These are phyloP conservation scores for Selene dorsalis DNA, from an alignment of 2,797 vertebrate genomes.

Conservation along the genomic window DNA sequence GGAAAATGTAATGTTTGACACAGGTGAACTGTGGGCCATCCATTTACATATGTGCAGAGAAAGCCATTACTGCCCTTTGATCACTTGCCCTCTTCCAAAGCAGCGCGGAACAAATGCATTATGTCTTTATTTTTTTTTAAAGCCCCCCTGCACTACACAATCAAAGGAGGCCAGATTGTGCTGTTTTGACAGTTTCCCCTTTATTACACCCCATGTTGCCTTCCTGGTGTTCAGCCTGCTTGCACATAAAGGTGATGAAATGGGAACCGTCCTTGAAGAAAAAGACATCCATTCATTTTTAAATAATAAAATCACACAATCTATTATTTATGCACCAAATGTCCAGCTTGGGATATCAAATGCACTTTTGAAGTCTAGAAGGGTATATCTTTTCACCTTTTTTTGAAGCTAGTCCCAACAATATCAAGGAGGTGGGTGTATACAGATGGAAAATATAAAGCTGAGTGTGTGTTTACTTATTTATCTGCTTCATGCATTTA, in stretches of 20 bases:
- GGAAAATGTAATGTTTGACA: neutral
- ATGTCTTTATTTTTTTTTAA: neutral
- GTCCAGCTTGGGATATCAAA: conserved; percentile 77
- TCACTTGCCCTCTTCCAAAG: conserved; percentile 11
- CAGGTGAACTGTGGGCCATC: neutral
- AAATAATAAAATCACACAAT: conserved; percentile 75
- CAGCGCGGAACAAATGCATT: conserved; percentile 24
- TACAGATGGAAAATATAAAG: conserved; percentile 69
- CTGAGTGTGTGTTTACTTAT: conserved; percentile 80
- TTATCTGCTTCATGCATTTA: conserved; percentile 78
- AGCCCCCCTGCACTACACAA: neutral
- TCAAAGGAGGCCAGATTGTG: conserved; percentile 32
- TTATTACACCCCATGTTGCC: conserved; percentile 29
- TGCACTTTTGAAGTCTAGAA: conserved; percentile 80
- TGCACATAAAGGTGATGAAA: conserved; percentile 53
- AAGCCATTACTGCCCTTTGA: conserved; percentile 26
- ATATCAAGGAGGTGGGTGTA: conserved; percentile 64
- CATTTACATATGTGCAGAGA: neutral
- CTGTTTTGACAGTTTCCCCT: conserved; percentile 28
- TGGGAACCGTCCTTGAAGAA: conserved; percentile 51
- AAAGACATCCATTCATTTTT: conserved; percentile 67
- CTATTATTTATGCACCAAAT: conserved; percentile 82
- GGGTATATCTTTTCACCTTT: conserved; percentile 75
- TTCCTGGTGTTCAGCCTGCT: conserved; percentile 30
- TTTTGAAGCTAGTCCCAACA: conserved; percentile 68